Percentiles rank a stretch among this genome's conserved stretches.
Evolutionary conservation across 1,140 invertebrate genomes (phyloP).

Genomic region (Lepidostoma basale): DNA sequence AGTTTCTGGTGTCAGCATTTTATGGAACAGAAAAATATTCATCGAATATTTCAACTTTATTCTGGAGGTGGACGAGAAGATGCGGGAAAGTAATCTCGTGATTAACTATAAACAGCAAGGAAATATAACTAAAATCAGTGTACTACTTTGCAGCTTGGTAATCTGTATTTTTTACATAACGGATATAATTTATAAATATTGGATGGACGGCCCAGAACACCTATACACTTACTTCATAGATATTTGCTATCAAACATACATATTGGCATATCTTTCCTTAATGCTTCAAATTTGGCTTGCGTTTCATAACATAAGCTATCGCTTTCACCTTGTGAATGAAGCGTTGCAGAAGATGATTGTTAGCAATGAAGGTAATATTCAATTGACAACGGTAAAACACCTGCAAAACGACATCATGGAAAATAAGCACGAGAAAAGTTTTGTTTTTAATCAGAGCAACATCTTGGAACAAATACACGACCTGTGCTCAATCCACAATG

Average conservation of each 20-base stretch:
- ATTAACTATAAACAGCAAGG: neutral
- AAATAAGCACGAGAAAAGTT: slow-evolving; percentile 14
- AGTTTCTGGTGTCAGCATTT: neutral
- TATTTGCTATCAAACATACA: neutral
- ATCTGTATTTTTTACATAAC: neutral
- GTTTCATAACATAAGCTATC: slow-evolving; percentile 4
- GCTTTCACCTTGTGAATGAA: slow-evolving; percentile 22
- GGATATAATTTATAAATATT: neutral
- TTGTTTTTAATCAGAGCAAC: neutral
- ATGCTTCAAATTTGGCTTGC: slow-evolving; percentile 16
- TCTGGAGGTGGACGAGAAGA: neutral
- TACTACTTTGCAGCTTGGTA: neutral
- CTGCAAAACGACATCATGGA: neutral
- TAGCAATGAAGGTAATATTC: neutral
- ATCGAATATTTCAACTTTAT: neutral
- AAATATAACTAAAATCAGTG: neutral
- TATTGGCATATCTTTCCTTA: neutral
- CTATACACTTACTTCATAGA: neutral
- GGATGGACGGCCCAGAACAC: neutral
- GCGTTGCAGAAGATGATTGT: slow-evolving; percentile 1
- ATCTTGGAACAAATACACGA: slow-evolving; percentile 3
- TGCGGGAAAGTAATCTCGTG: neutral
- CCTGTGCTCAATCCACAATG: slow-evolving; percentile 25
- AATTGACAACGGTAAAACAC: neutral
- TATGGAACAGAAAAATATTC: neutral